Percentiles rank a stretch among this genome's conserved stretches.
These are phyloP conservation scores for Harmothoe impar DNA, from an alignment of 2,888 invertebrate genomes.

Conservation along the genomic window DNA sequence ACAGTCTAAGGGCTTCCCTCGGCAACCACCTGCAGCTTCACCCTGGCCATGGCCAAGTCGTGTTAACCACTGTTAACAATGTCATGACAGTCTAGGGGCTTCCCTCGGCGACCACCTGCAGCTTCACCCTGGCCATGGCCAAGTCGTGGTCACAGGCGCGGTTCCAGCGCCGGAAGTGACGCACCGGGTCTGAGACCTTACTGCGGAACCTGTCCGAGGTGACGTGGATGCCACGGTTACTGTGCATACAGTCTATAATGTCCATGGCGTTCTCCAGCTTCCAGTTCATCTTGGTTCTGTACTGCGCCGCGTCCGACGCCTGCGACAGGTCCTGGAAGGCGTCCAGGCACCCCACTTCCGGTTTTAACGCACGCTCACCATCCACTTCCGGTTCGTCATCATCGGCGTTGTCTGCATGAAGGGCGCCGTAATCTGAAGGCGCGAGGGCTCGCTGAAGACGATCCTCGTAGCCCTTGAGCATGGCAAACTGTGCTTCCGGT, in stretches of 20 bases:
- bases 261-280: slow-evolving; percentile 58
- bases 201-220: slow-evolving; percentile 40
- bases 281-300: slow-evolving; percentile 40
- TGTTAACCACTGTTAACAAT: no score
- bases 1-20: neutral
- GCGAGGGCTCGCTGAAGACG: neutral
- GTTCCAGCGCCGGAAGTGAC: slow-evolving; percentile 44
- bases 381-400: neutral
- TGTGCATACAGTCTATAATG: slow-evolving; percentile 18
- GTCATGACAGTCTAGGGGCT: neutral
- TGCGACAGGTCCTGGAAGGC: neutral
- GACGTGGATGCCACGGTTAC: neutral
- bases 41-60: slow-evolving; percentile 37
- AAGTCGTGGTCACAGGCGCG: slow-evolving; percentile 34
- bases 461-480: slow-evolving; percentile 45
- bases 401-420: no score
- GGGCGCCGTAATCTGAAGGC: neutral
- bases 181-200: slow-evolving; percentile 37
- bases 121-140: slow-evolving; percentile 37
- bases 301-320: neutral
- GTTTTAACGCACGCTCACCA: neutral
- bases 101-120: neutral
- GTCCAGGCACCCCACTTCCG: neutral
- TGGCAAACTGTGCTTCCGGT: slow-evolving; percentile 25
- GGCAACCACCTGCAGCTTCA: neutral